Percentiles rank a stretch among this genome's conserved stretches.
Conservation (phyloP, 2,888 invertebrate species). For the Coelopa pilipes region DNA sequence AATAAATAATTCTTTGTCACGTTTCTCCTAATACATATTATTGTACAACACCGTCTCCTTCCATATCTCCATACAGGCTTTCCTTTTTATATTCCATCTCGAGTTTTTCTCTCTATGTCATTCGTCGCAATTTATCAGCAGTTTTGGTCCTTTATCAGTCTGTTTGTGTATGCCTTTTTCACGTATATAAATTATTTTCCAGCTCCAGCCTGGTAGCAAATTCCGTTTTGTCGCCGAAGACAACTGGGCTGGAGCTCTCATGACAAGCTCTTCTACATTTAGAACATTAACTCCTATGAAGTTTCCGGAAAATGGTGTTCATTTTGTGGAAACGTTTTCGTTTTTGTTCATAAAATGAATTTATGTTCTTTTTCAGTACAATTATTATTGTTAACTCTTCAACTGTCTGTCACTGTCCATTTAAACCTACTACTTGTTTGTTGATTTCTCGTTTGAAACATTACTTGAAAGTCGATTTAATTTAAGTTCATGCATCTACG, state of each 20-base stretch:
- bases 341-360: not conserved
- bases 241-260: not conserved
- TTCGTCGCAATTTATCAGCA: no score
- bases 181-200: not conserved
- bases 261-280: not conserved
- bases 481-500: conserved; percentile 19
- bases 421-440: conserved; percentile 34
- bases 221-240: not conserved
- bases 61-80: no score
- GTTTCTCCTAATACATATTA: no score
- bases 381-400: conserved; percentile 17
- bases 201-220: not conserved
- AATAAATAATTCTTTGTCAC: no score
- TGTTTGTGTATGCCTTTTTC: not conserved
- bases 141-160: not conserved
- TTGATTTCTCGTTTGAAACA: conserved; percentile 32
- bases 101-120: no score
- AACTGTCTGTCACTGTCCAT: conserved; percentile 38
- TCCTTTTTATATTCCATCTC: no score
- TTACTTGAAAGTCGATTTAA: conserved; percentile 37
- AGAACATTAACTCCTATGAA: not conserved
- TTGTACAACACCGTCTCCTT: no score
- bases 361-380: conserved; percentile 3
- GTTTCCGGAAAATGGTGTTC: not conserved
- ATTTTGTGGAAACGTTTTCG: conserved; percentile 3